Base-by-base conservation (phyloP, 2,113 vertebrate genomes). In the Chunga burmeisteri region DNA sequence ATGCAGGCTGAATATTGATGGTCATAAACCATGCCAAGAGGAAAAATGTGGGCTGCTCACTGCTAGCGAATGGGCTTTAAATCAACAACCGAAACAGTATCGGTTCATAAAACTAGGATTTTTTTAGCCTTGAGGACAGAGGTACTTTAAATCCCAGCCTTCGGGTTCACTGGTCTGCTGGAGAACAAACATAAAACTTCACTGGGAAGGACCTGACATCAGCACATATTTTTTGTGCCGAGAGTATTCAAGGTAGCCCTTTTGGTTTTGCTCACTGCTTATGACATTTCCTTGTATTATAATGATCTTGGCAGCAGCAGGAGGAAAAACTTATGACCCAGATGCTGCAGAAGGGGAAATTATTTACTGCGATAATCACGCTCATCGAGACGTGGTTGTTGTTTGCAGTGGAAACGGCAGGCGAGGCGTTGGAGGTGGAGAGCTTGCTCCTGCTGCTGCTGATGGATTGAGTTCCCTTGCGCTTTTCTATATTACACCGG, bases 81-180 rank as follows among this genome's bases (percentile, higher is more conserved):
- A 97, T 98, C 96, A 97, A 95, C 96, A 95, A n/a, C 87, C 1
- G 20, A 73, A 95, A 95, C 95, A 71, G 87, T 65, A 68, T 74
- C 32, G 86, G 93, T 96, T 95, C 96, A 97, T 97, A 97, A 98
- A 98, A 88, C 80, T 13, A 38, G 95, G 86, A 67, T 70, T 90
- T 88, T 97, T 97, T 97, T 89, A 95, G 95, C 95, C 96, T 96
- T 82, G 96, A 96, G 86, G 93, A 97, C 93, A 95, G 91, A 94
- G 87, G 91, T 81, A 81, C 93, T 95, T 97, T 96, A 97, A 97
- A 97, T 98, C 94, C 91, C 91, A 93, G 87, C 87, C 96, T 92
- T 89, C 1, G 1, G 82, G 91, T 97, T 97, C 92, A 78, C 91
- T 95, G 92, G 93, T 94, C 92, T 91, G 74, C 77, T 91, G 44